These are phyloP conservation scores for Toxostoma redivivum DNA, from an alignment of 2,113 vertebrate species.

Conservation along the genomic window DNA sequence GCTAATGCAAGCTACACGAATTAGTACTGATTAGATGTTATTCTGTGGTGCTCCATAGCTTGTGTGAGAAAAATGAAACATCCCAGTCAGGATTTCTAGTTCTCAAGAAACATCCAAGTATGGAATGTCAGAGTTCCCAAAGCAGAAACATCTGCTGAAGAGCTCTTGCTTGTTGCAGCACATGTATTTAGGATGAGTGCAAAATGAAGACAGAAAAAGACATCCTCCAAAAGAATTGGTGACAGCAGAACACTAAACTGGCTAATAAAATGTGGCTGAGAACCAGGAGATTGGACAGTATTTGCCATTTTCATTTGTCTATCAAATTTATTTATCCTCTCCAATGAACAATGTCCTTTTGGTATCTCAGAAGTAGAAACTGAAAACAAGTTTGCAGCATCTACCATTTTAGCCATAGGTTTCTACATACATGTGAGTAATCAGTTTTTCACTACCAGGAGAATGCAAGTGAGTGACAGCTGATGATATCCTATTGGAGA, in stretches of 20 bases:
- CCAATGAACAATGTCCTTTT: neutral
- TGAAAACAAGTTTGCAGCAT: neutral
- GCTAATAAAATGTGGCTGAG: neutral
- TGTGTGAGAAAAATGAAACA: slow-evolving; percentile 45
- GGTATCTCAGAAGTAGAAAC: neutral
- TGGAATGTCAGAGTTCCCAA: neutral
- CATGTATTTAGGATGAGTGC: neutral
- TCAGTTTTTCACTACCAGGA: neutral
- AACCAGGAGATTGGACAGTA: neutral
- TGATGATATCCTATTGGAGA: neutral
- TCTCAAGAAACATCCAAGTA: slow-evolving; percentile 10
- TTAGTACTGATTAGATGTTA: slow-evolving; percentile 50
- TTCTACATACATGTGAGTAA: neutral
- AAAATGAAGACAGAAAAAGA: neutral
- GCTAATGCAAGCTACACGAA: slow-evolving; percentile 39
- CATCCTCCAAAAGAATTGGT: neutral
- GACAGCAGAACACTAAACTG: neutral
- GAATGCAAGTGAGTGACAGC: neutral
- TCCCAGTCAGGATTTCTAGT: slow-evolving; percentile 36
- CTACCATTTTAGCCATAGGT: neutral
- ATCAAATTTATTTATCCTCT: neutral
- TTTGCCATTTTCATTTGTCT: neutral
- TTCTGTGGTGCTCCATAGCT: slow-evolving; percentile 24
- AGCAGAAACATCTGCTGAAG: slow-evolving; percentile 35
- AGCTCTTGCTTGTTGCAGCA: neutral